These are phyloP conservation scores for Geothlypis trichas DNA, from an alignment of 2,113 vertebrate species.

Conservation along the genomic window DNA sequence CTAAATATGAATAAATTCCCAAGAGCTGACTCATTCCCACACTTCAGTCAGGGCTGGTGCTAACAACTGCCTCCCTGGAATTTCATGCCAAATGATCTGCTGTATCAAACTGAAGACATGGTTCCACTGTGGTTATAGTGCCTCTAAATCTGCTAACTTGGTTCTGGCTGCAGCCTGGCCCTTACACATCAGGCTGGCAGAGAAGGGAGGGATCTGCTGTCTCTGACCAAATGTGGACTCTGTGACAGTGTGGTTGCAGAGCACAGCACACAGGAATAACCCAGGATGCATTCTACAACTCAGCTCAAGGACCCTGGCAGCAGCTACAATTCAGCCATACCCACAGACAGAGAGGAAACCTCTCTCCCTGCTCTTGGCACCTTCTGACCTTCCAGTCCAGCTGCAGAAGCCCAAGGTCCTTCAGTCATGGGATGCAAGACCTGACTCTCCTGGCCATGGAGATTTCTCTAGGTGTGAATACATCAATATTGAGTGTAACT, in stretches of 20 bases:
- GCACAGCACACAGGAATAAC: background rate
- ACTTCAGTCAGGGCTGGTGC: background rate
- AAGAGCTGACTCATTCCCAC: background rate
- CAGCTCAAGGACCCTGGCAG: background rate
- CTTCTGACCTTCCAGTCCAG: background rate
- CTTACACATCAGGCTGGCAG: background rate
- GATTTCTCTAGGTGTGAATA: background rate
- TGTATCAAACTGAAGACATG: background rate
- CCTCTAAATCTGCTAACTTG: background rate
- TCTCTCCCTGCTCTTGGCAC: background rate
- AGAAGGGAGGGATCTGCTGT: background rate
- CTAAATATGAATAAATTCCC: background rate
- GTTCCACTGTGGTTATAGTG: background rate
- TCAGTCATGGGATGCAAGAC: accelerated
- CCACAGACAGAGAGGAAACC: background rate
- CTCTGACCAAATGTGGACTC: background rate
- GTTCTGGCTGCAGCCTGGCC: background rate
- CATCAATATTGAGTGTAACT: background rate
- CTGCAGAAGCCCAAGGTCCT: background rate
- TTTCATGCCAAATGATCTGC: background rate
- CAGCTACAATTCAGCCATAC: background rate
- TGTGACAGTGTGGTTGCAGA: background rate
- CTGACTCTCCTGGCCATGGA: accelerated
- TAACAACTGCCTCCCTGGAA: background rate
- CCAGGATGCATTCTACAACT: background rate